A percentile compares a stretch with the other conserved stretches of the same genome.
Evolutionary conservation across 2,797 vertebrate species (phyloP).

Genomic region (Coccyzus lansbergi): DNA sequence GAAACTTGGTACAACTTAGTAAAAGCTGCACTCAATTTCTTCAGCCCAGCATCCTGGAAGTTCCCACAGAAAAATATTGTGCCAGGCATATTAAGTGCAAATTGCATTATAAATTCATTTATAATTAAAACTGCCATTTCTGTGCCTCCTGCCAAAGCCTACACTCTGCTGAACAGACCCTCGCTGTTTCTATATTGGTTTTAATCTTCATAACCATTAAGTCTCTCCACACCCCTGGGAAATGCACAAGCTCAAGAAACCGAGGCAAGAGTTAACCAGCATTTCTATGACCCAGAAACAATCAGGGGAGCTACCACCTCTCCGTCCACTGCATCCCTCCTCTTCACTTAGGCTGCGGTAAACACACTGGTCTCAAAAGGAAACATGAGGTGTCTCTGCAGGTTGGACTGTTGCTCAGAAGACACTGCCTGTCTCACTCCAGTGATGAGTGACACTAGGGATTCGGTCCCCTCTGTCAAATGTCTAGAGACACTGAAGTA

Average conservation of each 20-base stretch:
- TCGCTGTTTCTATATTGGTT: not conserved
- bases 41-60: slow-evolving; percentile 14
- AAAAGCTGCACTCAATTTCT: slow-evolving; percentile 33
- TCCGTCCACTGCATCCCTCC: fast-evolving
- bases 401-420: not conserved
- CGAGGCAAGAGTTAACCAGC: not conserved
- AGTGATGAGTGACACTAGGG: not conserved
- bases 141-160: slow-evolving; percentile 41
- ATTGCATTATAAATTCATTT: slow-evolving; percentile 50
- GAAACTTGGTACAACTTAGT: not conserved
- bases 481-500: fast-evolving
- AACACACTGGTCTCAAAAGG: not conserved
- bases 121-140: slow-evolving; percentile 55
- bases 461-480: not conserved
- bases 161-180: slow-evolving; percentile 21
- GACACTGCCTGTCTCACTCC: not conserved
- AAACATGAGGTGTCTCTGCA: fast-evolving
- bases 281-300: not conserved
- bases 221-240: not conserved
- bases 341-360: not conserved
- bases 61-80: not conserved
- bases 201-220: not conserved
- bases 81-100: slow-evolving; percentile 9
- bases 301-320: not conserved
- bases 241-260: not conserved